These are phyloP conservation scores for Ranitomeya variabilis DNA, from an alignment of 2,113 vertebrate species.

Conservation along the genomic window DNA sequence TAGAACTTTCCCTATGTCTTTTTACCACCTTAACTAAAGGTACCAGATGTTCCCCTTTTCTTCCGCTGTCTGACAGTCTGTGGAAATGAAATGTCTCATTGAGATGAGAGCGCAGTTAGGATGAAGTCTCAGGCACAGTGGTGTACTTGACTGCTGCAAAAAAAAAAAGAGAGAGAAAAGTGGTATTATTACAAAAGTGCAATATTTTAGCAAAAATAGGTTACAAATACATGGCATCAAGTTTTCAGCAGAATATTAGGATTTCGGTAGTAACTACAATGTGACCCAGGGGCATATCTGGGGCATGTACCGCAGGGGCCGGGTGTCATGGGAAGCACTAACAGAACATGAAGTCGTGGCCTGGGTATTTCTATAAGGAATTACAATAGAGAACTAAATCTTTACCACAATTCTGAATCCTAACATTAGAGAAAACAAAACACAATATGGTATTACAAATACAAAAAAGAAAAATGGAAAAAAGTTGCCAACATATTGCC, in stretches of 20 bases:
- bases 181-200: not conserved
- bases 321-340: not conserved
- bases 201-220: not conserved
- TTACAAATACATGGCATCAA: not conserved
- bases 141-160: conserved; percentile 23
- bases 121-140: conserved; percentile 22
- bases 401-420: not conserved
- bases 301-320: not conserved
- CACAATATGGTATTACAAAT: not conserved
- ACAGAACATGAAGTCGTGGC: not conserved
- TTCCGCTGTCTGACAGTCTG: not conserved
- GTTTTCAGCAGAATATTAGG: not conserved
- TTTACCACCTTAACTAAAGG: not conserved
- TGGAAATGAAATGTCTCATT: conserved; percentile 16
- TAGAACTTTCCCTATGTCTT: not conserved
- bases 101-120: conserved; percentile 5
- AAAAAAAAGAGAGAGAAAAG: not conserved
- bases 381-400: not conserved
- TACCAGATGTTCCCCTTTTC: not conserved
- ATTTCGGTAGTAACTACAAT: not conserved
- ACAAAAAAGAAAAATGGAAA: not conserved
- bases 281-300: not conserved
- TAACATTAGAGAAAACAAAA: not conserved
- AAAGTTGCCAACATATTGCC: not conserved
- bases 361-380: not conserved